Percentiles rank a stretch among this genome's conserved stretches.
These are phyloP conservation scores for Tachysurus fulvidraco DNA, from an alignment of 2,113 vertebrate species.

Conservation along the genomic window DNA sequence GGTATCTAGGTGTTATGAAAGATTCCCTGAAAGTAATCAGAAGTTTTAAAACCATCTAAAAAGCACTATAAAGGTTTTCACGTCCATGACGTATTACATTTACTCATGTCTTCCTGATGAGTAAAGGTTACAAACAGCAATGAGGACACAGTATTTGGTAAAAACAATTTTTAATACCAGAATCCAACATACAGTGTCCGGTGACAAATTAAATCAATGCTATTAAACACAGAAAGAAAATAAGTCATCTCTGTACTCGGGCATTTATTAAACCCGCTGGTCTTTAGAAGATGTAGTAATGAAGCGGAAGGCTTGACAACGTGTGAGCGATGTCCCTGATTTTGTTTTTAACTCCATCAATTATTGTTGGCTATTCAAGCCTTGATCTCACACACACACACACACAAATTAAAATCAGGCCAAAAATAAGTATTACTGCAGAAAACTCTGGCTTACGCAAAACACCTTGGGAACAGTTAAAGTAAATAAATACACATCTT, in stretches of 20 bases:
- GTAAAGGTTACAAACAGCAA: not conserved
- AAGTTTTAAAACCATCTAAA: not conserved
- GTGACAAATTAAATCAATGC: not conserved
- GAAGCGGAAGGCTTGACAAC: not conserved
- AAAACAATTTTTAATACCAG: not conserved
- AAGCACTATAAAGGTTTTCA: not conserved
- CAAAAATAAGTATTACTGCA: conserved; percentile 5
- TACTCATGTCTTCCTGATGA: not conserved
- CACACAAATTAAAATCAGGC: not conserved
- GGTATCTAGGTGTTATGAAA: not conserved
- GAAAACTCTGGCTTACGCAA: not conserved
- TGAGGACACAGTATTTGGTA: not conserved
- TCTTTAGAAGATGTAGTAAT: not conserved
- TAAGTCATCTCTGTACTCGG: not conserved
- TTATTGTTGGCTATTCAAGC: not conserved
- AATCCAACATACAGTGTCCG: not conserved
- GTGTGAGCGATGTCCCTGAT: not conserved
- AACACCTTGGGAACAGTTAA: not conserved
- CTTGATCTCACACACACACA: not conserved
- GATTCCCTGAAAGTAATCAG: not conserved
- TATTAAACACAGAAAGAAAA: conserved; percentile 13
- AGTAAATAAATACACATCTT: not conserved
- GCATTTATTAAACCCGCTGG: not conserved
- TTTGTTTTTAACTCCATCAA: not conserved
- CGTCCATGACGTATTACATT: not conserved